Evolutionary conservation across 1,140 invertebrate genomes (phyloP), one percentile per base, ranked within the genome.

Genomic region (Theocolax elegans): DNA sequence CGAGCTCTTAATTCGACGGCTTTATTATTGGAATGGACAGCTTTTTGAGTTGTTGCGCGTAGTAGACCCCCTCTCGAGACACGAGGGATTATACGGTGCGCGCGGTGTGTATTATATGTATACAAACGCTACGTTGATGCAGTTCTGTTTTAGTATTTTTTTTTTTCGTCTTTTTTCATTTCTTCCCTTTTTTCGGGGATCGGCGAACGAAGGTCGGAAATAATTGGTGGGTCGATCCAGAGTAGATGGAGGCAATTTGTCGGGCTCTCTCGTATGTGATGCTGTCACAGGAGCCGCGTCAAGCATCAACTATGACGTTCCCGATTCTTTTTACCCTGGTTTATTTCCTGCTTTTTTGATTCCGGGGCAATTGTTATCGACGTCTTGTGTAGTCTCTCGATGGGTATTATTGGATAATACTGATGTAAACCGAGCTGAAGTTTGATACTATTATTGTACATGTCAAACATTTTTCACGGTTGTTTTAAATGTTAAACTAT

Each of bases 11-110:
- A 53, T 53, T 40, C 27, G 21, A 23, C 19, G 15, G 40, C 40
- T 62, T 62, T 29, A 62, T 62, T 31, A 48, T 62, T 62, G 42
- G n/a, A n/a, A 62, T 25, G 25, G 40, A 46, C 25, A 58, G 21
- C 17, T 58, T 42, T 58, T 35, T 40, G 35, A 40, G 3, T 25
- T 58, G 19, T 25, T 42, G 23, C 42, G n/a, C 15, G 25, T 17
- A 15, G 25, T 2, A 9, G 1, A 1, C 38, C 10, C 56, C 12
- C 40, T 15, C 13, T 19, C 10, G 21, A 40, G 21, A 9, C 56
- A 25, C 31, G 40, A 6, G 58, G 25, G 17, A 12, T n/a, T n/a
- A n/a, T n/a, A n/a, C 6, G 23, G 23, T 1, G 25, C 21, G 8
- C 12, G 35, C 21, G 19, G 58, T 9, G 40, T 25, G 12, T 27